Base-by-base conservation (phyloP, 2,888 invertebrate genomes). In the Habroteleia sp. region DNA sequence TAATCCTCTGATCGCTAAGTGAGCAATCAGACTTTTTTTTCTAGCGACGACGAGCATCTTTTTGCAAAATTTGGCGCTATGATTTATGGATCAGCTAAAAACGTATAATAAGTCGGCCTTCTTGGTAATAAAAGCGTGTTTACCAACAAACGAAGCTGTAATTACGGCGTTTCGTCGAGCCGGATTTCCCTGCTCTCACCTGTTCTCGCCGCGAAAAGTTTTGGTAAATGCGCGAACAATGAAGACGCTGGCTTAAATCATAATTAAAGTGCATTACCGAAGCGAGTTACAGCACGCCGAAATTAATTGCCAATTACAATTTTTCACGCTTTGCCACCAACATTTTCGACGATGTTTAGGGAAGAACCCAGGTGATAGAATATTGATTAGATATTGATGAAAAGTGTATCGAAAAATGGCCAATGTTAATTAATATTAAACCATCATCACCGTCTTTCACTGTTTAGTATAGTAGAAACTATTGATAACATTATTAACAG, bases 61-160 rank as follows among this genome's bases (percentile, higher is more conserved):
- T 37, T 46, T 35, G 37, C 54, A 11, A 66, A 66, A 54, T 66
- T 54, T 46, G 37, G 33, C 16, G 10, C 20, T 7, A 37, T 66
- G 31, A 54, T 66, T 66, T 66, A 66, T 46, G 66, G 7, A 20
- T 37, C 16, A 54, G 48, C 33, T 48, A 68, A 56, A 58, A 50
- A 8, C 66, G 25, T 66, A 56, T 37, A 58, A 68, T 46, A 68
- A 68, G 39, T 39, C 54, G 29, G 17, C 23, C 41, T 33, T 68
- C 37, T 44, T 10, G 13, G 54, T 39, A 66, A 37, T 66, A 56
- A 56, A 56, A 46, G 46, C 46, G 31, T 44, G 46, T 56, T 66
- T 66, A 56, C 66, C 54, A 46, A 56, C 31, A 16, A 13, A 42
- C 44, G 27, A 35, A 35, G 14, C 39, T 66, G 42, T 56, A 66